phyloP scores from a whole-genome alignment of 2,888 invertebrate species.

The Leptopilina myrica region DNA sequence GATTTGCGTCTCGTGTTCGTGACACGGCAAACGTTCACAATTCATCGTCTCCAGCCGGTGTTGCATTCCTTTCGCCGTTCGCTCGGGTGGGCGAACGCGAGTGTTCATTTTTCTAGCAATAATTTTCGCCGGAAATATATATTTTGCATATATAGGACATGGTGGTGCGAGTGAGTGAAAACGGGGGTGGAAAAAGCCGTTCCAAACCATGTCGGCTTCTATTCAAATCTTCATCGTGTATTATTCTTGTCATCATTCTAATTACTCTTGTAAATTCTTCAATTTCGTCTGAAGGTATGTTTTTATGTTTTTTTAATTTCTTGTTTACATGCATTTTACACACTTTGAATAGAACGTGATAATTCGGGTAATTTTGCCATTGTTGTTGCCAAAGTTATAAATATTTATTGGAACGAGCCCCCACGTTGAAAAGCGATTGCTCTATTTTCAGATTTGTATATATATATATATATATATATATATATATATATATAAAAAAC shows the following conservation, averaged over 20 bases:
- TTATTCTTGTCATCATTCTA: conserved; percentile 42
- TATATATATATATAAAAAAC: too few species aligned
- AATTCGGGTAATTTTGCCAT: background rate
- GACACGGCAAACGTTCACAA: conserved; percentile 31
- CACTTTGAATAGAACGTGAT: background rate
- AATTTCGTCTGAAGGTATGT: conserved; percentile 21
- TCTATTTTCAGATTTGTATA: background rate
- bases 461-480: too few species aligned
- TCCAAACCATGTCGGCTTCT: conserved; percentile 52
- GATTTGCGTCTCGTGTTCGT: conserved; percentile 40
- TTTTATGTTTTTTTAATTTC: background rate
- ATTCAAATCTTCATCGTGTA: conserved; percentile 53
- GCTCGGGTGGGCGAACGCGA: conserved; percentile 32
- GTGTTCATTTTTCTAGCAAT: conserved; percentile 34
- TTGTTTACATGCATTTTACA: background rate
- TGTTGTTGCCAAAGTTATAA: background rate
- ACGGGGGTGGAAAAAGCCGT: conserved; percentile 52
- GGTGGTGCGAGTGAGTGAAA: conserved; percentile 38
- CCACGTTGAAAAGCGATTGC: conserved; percentile 21
- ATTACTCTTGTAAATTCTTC: background rate
- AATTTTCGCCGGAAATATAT: conserved; percentile 24
- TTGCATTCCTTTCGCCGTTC: conserved; percentile 35
- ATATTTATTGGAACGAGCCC: background rate
- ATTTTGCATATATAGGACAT: conserved; percentile 8
- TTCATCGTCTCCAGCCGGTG: conserved; percentile 22